Evolutionary conservation across 2,797 vertebrate species (phyloP).

Genomic region (Rhodeus uyekii): DNA sequence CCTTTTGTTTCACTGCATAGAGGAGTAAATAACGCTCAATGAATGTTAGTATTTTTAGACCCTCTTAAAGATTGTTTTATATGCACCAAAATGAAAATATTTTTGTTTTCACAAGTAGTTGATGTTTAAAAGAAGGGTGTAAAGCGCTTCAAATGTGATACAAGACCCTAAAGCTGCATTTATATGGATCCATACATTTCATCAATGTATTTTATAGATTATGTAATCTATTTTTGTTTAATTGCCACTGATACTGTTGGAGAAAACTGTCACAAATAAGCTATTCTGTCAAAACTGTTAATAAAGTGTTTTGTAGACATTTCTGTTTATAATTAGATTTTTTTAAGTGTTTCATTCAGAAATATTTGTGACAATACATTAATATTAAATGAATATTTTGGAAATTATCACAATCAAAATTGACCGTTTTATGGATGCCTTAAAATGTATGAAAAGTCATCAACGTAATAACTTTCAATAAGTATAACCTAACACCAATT

Average conservation of each 20-base stretch:
- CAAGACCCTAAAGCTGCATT: neutral
- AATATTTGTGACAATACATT: too few species aligned
- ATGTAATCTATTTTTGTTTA: neutral
- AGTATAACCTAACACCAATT: neutral
- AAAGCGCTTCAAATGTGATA: neutral
- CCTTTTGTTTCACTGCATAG: neutral
- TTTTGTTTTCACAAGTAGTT: neutral
- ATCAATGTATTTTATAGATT: constrained; percentile 4
- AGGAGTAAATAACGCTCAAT: neutral
- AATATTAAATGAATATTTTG: too few species aligned
- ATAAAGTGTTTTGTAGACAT: neutral
- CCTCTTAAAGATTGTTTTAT: neutral
- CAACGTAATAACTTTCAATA: neutral
- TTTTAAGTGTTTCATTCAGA: too few species aligned
- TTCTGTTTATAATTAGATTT: too few species aligned
- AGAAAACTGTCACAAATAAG: constrained; percentile 16
- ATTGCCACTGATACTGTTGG: neutral
- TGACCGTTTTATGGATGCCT: too few species aligned
- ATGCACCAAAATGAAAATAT: neutral
- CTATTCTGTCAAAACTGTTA: constrained; percentile 17
- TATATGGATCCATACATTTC: neutral
- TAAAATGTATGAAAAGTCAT: too few species aligned
- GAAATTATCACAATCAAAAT: too few species aligned
- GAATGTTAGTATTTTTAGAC: neutral
- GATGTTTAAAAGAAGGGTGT: neutral